Percentiles rank a stretch among this genome's conserved stretches.
phyloP scores from a whole-genome alignment of 1,140 invertebrate species.

The Pemphigus obesinymphae region DNA sequence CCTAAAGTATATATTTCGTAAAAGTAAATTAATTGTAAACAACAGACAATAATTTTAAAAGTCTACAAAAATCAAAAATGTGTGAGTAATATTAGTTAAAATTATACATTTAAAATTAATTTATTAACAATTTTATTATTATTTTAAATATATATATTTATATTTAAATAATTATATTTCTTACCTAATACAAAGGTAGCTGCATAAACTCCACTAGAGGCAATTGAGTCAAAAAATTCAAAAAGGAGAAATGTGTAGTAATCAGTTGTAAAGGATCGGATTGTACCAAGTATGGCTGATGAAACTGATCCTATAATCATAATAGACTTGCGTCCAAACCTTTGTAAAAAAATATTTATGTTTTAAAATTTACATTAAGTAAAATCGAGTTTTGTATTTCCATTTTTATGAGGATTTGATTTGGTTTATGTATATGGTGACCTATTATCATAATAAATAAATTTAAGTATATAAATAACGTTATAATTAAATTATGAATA shows the following conservation, averaged over 20 bases:
- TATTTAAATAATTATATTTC: neutral
- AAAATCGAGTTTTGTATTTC: too few species aligned
- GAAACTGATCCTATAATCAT: conserved; percentile 57
- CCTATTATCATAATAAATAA: too few species aligned
- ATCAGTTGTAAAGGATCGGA: conserved; percentile 55
- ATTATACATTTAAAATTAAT: too few species aligned
- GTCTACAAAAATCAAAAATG: neutral
- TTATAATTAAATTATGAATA: too few species aligned
- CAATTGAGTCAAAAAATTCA: conserved; percentile 58
- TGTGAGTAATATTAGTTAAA: too few species aligned
- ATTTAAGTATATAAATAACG: too few species aligned
- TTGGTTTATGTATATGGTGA: too few species aligned
- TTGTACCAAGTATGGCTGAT: conserved; percentile 56
- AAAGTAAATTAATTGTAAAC: neutral
- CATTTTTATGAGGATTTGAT: too few species aligned
- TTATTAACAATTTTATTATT: too few species aligned
- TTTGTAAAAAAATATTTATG: conserved; percentile 49
- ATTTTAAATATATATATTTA: neutral
- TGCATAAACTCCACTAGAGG: conserved; percentile 59
- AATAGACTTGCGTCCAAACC: conserved; percentile 59
- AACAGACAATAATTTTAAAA: neutral
- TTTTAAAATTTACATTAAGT: too few species aligned
- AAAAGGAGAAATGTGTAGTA: conserved; percentile 57
- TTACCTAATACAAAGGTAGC: conserved; percentile 61
- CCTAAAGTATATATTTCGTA: conserved; percentile 54